Base-by-base conservation (phyloP, 2,888 invertebrate genomes). In the Pristionchus mayeri region DNA sequence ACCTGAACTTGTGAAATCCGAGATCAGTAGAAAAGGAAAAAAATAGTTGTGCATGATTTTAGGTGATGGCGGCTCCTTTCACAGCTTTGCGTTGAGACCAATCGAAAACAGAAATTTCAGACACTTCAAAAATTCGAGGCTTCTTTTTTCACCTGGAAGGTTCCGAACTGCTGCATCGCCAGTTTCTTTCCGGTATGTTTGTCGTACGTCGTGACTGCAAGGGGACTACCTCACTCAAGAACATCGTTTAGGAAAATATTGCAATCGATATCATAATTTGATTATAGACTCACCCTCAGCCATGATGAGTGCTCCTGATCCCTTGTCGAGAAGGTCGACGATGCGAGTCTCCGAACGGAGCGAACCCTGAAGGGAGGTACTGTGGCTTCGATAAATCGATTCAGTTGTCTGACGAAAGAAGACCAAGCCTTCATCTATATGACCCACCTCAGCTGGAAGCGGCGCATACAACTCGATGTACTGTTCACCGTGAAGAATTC, bases 401-500 rank as follows among this genome's bases (percentile, higher is more conserved):
- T 54, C 54, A 60, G 57, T 57, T 63, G 30, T 30, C 18, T 60
- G 6, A n/a, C n/a, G 57, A 4, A 57, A 6, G 44, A 13, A 44
- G 13, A n/a, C n/a, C n/a, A n/a, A n/a, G n/a, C n/a, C n/a, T n/a
- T n/a, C n/a, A n/a, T n/a, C n/a, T n/a, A n/a, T n/a, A n/a, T 9
- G n/a, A 21, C 16, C 13, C 34, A 57, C 81, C 24, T 82, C 81
- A 16, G 81, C 27, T 16, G 81, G 81, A 11, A 82, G 81, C 11
- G 81, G 81, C 16, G 48, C 81, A 21, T 40, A 82, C 48, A 48
- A 21, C 94, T 98, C 97, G 60, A 98, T 94, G 93, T 96, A 99
- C 93, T 99, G 98, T 93, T 99, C 99, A 1, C 98, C 99, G 93
- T 99, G 99, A 1, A 99, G 94, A 57, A 91, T 95, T 94, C 85